These are phyloP conservation scores for Sarcophaga subvicina DNA, from an alignment of 2,888 invertebrate genomes.

Conservation along the genomic window DNA sequence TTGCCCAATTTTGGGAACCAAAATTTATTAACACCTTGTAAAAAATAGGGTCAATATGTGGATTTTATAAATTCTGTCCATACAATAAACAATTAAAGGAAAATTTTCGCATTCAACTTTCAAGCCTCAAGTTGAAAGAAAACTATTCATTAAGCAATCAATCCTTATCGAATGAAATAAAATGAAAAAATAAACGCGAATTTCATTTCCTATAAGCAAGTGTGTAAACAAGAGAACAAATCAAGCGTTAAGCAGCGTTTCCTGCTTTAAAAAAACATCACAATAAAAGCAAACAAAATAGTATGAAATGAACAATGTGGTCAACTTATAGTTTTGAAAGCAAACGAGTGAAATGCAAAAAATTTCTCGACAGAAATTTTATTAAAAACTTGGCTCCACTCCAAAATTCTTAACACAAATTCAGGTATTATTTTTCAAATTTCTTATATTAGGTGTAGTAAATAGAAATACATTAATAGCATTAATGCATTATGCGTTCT, in stretches of 20 bases:
- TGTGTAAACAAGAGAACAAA: neutral
- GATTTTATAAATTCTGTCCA: too few relatives aligned
- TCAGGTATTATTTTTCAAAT: too few relatives aligned
- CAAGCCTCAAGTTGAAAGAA: neutral
- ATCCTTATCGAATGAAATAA: constrained; percentile 5
- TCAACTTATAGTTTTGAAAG: neutral
- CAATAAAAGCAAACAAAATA: neutral
- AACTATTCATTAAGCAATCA: constrained; percentile 40
- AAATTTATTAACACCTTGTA: too few relatives aligned
- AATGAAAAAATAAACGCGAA: constrained; percentile 21
- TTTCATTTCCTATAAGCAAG: constrained; percentile 7
- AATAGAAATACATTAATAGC: too few relatives aligned
- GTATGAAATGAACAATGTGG: neutral
- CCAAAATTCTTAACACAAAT: too few relatives aligned
- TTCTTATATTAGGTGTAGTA: too few relatives aligned
- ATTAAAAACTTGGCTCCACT: too few relatives aligned
- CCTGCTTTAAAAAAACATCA: constrained; percentile 22
- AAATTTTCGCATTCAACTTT: neutral
- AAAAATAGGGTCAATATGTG: too few relatives aligned
- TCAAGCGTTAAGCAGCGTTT: constrained; percentile 43
- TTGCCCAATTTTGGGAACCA: too few relatives aligned
- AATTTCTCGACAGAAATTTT: too few relatives aligned
- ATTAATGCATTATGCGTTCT: too few relatives aligned
- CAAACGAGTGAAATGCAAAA: neutral
- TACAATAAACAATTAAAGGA: too few relatives aligned